Evolutionary conservation across 2,888 invertebrate species (phyloP).

Genomic region (Lamellibrachia columna): DNA sequence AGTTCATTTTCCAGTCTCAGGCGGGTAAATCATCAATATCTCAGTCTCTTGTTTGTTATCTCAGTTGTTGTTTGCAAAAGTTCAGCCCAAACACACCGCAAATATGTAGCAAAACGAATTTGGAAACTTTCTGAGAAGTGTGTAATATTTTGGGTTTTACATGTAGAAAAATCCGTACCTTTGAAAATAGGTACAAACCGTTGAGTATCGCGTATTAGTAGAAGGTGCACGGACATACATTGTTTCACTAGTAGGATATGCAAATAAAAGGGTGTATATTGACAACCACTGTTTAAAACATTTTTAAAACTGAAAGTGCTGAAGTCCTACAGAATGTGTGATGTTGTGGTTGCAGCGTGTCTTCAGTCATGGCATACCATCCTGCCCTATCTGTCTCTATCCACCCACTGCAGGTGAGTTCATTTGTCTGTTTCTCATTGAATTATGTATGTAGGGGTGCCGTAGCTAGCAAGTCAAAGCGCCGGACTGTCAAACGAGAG

Average conservation of each 20-base stretch:
- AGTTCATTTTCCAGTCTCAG: too few relatives aligned
- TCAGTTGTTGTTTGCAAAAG: too few relatives aligned
- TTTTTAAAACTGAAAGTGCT: not conserved
- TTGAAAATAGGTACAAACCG: not conserved
- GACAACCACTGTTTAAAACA: not conserved
- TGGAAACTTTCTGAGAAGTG: too few relatives aligned
- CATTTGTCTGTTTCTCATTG: not conserved
- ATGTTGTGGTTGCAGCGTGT: conserved; percentile 54
- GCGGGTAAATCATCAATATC: too few relatives aligned
- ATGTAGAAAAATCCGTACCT: conserved; percentile 25
- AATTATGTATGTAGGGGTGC: too few relatives aligned
- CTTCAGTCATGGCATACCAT: conserved; percentile 66
- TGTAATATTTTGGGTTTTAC: conserved; percentile 62
- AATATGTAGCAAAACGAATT: too few relatives aligned
- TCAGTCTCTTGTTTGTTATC: too few relatives aligned
- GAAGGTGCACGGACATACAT: not conserved
- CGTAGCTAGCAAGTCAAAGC: too few relatives aligned
- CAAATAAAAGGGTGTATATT: not conserved
- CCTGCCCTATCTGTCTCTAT: conserved; percentile 93
- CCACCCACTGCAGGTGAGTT: conserved; percentile 71
- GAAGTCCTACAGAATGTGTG: not conserved
- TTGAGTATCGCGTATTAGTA: not conserved
- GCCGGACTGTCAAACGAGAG: too few relatives aligned
- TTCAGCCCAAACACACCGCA: too few relatives aligned
- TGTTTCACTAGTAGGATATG: not conserved